phyloP scores from a whole-genome alignment of 1,140 invertebrate species.

The Cydia strobilella region DNA sequence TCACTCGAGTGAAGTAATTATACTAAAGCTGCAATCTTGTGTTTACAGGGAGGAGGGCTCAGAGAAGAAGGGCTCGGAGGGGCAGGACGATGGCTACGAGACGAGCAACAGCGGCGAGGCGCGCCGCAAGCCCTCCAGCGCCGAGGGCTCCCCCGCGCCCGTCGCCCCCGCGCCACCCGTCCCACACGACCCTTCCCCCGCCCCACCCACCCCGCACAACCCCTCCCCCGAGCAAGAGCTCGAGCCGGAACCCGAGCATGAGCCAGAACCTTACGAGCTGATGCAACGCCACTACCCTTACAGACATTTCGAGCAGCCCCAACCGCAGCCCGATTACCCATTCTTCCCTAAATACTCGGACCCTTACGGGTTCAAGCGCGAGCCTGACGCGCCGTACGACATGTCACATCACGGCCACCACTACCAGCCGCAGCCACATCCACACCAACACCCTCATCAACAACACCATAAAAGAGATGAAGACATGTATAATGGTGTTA shows the following conservation, averaged over 20 bases:
- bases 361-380: constrained; percentile 67
- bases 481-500: constrained; percentile 74
- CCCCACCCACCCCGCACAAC: constrained; percentile 42
- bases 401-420: constrained; percentile 63
- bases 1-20: not conserved
- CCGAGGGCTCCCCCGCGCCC: constrained; percentile 49
- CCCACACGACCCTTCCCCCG: constrained; percentile 45
- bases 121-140: constrained; percentile 70
- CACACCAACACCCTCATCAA: constrained; percentile 38
- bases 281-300: constrained; percentile 57
- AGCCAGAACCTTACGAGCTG: constrained; percentile 52
- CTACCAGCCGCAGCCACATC: constrained; percentile 46
- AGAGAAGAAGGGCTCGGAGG: constrained; percentile 82
- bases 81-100: constrained; percentile 92
- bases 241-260: constrained; percentile 32
- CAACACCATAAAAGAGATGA: constrained; percentile 64
- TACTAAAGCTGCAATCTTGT: not conserved
- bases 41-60: constrained; percentile 70
- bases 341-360: constrained; percentile 69
- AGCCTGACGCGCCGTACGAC: constrained; percentile 72
- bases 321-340: constrained; percentile 57
- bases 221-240: constrained; percentile 56
- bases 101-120: constrained; percentile 88
- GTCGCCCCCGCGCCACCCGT: constrained; percentile 46
- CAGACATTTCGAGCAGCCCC: constrained; percentile 61